Evolutionary conservation across 2,888 invertebrate genomes (phyloP).

Genomic region (Pelosia muscerda): DNA sequence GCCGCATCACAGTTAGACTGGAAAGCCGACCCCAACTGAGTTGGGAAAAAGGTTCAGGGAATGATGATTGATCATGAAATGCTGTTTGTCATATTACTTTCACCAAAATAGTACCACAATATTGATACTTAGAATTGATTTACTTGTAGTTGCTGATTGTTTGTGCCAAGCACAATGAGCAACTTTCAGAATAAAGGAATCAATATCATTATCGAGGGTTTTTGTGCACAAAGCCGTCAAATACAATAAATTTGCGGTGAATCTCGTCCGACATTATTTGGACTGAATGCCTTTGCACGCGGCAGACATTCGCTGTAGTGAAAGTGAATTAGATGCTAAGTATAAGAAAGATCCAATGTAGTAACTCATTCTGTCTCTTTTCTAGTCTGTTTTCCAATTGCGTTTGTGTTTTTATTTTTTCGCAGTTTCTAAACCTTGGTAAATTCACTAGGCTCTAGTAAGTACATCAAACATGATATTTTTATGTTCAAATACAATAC

Average conservation of each 20-base stretch:
- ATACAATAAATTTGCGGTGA: conserved; percentile 57
- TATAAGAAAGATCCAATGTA: background rate
- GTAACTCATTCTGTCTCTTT: background rate
- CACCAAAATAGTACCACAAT: no score
- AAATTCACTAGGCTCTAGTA: no score
- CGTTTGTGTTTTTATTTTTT: background rate
- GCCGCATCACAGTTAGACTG: no score
- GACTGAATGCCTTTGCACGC: conserved; percentile 49
- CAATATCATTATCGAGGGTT: conserved; percentile 55
- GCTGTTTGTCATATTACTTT: no score
- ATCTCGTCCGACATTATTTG: conserved; percentile 48
- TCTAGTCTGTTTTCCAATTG: conserved; percentile 1
- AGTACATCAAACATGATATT: no score
- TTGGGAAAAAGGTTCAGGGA: no score
- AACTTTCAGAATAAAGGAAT: conserved; percentile 27
- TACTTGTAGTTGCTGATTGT: background rate
- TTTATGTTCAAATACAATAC: no score
- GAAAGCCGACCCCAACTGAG: no score
- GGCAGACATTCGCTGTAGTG: conserved; percentile 18
- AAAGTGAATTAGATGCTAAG: conserved; percentile 6
- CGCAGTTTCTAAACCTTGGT: no score
- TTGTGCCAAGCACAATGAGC: conserved; percentile 4
- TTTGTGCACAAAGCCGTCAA: conserved; percentile 49
- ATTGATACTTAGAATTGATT: background rate
- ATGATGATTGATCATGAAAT: no score